Evolutionary conservation across 2,888 invertebrate genomes (phyloP).

Genomic region (Beris chalybata): DNA sequence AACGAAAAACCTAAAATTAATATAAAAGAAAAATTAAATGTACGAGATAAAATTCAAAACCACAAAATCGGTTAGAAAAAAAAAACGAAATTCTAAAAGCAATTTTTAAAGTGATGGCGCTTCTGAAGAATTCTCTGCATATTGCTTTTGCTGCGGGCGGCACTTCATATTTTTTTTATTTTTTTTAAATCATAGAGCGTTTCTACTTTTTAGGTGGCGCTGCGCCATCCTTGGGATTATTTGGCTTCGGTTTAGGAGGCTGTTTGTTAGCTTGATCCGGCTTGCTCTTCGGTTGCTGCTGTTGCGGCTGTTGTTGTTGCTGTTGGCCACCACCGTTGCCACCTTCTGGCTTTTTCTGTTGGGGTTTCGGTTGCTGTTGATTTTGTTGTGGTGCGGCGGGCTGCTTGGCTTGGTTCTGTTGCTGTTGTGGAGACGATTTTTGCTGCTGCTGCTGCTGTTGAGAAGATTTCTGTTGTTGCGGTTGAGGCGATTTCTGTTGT

Average conservation of each 20-base stretch:
- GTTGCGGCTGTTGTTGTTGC: conserved; percentile 21
- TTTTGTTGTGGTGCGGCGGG: conserved; percentile 37
- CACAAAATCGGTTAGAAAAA: not conserved
- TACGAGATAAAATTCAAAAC: too few relatives aligned
- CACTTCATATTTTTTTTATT: too few relatives aligned
- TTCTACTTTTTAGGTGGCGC: conserved; percentile 34
- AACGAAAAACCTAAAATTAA: too few relatives aligned
- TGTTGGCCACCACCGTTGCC: conserved; percentile 7
- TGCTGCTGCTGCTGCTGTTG: conserved; percentile 8
- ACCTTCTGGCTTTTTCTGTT: conserved; percentile 14
- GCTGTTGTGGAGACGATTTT: conserved; percentile 34
- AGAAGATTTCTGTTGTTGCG: conserved; percentile 35
- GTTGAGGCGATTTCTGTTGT: conserved; percentile 35
- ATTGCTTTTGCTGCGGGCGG: conserved; percentile 3
- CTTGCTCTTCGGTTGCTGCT: conserved; percentile 32
- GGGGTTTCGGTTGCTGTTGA: conserved; percentile 36
- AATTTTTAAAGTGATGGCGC: conserved; percentile 14
- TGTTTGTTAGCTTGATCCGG: conserved; percentile 17
- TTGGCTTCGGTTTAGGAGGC: conserved; percentile 38
- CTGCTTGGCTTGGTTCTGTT: conserved; percentile 35
- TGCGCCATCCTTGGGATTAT: conserved; percentile 34
- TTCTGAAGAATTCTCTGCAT: conserved; percentile 9
- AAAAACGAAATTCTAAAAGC: conserved; percentile 15
- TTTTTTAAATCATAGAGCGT: not conserved
- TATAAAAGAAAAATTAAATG: too few relatives aligned